Conservation (phyloP, 2,888 invertebrate genomes). For the Bursaphelenchus okinawaensis region DNA sequence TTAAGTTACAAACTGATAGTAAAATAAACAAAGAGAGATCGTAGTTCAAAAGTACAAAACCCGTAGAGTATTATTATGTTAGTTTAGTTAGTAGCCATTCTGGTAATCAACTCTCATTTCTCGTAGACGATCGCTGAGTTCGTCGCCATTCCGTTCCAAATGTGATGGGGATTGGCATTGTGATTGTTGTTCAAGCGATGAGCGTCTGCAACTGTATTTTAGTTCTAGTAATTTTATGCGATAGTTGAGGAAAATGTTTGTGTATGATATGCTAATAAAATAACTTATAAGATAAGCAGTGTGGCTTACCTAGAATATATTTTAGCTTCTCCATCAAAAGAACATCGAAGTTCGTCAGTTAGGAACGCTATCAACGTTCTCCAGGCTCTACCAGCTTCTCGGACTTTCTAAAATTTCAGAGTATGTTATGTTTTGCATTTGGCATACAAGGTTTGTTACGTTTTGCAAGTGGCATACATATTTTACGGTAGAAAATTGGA, state of each 20-base stretch:
- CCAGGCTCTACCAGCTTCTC: slow-evolving; percentile 55
- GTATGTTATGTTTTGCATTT: slow-evolving; percentile 6
- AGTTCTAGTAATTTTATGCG: no score
- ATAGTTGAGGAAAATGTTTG: background rate
- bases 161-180: background rate
- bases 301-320: slow-evolving; percentile 25
- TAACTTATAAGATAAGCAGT: background rate
- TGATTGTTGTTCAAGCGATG: slow-evolving; percentile 6
- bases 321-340: slow-evolving; percentile 49
- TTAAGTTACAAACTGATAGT: no score
- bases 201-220: slow-evolving; percentile 14
- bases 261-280: background rate
- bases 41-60: no score
- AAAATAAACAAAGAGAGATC: no score
- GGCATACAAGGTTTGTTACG: background rate
- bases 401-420: slow-evolving; percentile 40
- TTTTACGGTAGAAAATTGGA: background rate
- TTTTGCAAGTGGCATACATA: background rate
- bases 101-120: background rate
- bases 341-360: slow-evolving; percentile 51
- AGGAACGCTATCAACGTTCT: slow-evolving; percentile 51
- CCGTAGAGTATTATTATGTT: no score
- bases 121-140: background rate
- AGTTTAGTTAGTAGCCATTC: background rate
- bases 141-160: background rate